Base-by-base conservation (phyloP, 2,113 vertebrate genomes). In the Lonchura striata region DNA sequence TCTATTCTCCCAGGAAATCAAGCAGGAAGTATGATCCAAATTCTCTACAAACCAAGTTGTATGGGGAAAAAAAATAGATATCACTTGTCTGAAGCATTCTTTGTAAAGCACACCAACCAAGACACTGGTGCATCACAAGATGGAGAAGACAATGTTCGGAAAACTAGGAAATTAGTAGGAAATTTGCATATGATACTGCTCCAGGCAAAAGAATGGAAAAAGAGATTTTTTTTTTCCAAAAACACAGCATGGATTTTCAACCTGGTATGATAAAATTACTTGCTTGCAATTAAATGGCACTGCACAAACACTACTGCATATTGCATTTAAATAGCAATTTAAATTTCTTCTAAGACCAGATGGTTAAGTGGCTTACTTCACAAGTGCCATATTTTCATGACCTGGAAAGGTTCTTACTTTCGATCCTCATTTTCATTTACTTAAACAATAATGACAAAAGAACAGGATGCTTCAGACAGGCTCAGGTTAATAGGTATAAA, bases 401-500 rank as follows among this genome's bases (percentile, higher is more conserved):
- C 35, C 41, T 74, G 66, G 53, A 92, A 93, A 86, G 22, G 14
- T 16, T 75, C 39, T 53, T 94, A 47, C n/a, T 90, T 95, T 91
- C 2, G 0, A 88, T 94, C 70, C 80, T 89, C 30, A 42, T 96
- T 77, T 86, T 88, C 77, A 91, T 89, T 92, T 89, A 31, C 53
- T 88, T 79, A 88, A 83, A 83, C 69, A 94, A 69, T 76, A 90
- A 91, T 59, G 65, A 61, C 72, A 70, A 71, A 90, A 92, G 83
- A 71, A 70, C 20, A 80, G 53, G 41, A 92, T 59, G 78, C 74
- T 84, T 87, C 37, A 77, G 41, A 59, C 46, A 91, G 87, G 77
- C 60, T 71, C 31, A 15, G 72, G 81, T 87, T 86, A 95, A 94
- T 59, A 77, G 30, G 13, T 76, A 86, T 65, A 91, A 89, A 86